These are phyloP conservation scores for Lepetodrilus schrolli DNA, from an alignment of 2,888 invertebrate genomes.

Conservation along the genomic window DNA sequence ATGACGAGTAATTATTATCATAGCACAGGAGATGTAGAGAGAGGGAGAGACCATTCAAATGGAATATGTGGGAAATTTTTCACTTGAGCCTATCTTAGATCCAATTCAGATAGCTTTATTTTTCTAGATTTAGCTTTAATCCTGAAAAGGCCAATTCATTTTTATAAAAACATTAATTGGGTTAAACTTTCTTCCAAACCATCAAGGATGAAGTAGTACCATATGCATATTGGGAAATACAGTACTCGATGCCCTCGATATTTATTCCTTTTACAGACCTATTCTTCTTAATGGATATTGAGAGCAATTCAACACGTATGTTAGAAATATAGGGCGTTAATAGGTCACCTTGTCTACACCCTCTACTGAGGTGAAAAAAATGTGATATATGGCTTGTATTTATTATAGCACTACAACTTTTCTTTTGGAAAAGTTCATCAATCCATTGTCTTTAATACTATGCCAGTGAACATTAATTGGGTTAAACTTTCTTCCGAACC, in stretches of 20 bases:
- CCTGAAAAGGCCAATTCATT: no score
- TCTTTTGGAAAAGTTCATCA: slow-evolving; percentile 15
- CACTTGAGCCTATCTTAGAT: no score
- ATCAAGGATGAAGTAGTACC: slow-evolving; percentile 27
- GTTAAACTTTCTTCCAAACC: slow-evolving; percentile 29
- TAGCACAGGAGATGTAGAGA: no score
- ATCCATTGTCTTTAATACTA: slow-evolving; percentile 33
- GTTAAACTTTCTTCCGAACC: slow-evolving; percentile 30
- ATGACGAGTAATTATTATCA: no score
- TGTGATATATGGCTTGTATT: slow-evolving; percentile 29
- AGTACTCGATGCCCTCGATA: slow-evolving; percentile 13
- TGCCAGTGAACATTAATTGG: no score
- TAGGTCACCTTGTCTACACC: slow-evolving; percentile 35
- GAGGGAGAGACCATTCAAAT: no score
- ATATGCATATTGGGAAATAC: slow-evolving; percentile 32
- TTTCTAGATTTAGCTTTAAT: no score
- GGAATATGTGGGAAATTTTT: no score
- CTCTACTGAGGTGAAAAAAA: slow-evolving; percentile 24
- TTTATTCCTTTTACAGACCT: slow-evolving; percentile 28
- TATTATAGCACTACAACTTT: slow-evolving; percentile 3
- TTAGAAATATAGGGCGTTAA: slow-evolving; percentile 29
- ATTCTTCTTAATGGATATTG: slow-evolving; percentile 19
- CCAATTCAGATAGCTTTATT: no score
- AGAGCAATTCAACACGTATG: slow-evolving; percentile 29
- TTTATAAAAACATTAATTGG: no score